phyloP scores from a whole-genome alignment of 2,888 invertebrate genomes.

The Theretra japonica region DNA sequence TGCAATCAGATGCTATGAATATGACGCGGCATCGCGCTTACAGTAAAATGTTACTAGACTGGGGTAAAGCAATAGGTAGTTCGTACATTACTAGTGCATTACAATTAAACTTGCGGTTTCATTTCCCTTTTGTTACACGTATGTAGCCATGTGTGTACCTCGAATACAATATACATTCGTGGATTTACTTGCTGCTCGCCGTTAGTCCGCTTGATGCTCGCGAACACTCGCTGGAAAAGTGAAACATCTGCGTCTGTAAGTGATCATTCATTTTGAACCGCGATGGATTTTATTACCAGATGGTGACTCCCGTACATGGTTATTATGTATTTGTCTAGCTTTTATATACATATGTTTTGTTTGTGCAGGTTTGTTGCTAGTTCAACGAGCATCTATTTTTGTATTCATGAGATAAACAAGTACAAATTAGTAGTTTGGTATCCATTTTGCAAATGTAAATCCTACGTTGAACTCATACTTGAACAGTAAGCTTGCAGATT shows the following conservation, averaged over 20 bases:
- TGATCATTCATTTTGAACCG: slow-evolving; percentile 56
- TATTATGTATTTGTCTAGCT: neutral
- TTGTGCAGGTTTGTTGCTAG: neutral
- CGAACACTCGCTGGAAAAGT: slow-evolving; percentile 45
- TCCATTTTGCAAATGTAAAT: neutral
- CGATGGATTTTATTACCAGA: slow-evolving; percentile 37
- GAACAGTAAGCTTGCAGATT: slow-evolving; percentile 37
- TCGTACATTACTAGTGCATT: slow-evolving; percentile 39
- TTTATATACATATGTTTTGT: neutral
- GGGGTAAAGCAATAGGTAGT: slow-evolving; percentile 34
- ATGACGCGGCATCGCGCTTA: neutral
- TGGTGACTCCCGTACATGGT: slow-evolving; percentile 11
- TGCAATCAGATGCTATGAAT: too few relatives aligned
- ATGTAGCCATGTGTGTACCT: neutral
- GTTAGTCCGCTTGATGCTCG: slow-evolving; percentile 25
- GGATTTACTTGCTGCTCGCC: slow-evolving; percentile 50
- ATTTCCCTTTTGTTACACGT: slow-evolving; percentile 43
- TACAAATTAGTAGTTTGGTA: neutral
- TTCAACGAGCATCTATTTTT: neutral
- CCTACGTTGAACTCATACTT: slow-evolving; percentile 2
- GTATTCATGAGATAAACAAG: too few relatives aligned
- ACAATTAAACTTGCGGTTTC: slow-evolving; percentile 47
- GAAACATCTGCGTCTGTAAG: slow-evolving; percentile 53
- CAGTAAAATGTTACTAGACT: slow-evolving; percentile 34
- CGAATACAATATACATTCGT: slow-evolving; percentile 17